phyloP scores from a whole-genome alignment of 2,797 vertebrate genomes.

The Diplodus puntazzo region DNA sequence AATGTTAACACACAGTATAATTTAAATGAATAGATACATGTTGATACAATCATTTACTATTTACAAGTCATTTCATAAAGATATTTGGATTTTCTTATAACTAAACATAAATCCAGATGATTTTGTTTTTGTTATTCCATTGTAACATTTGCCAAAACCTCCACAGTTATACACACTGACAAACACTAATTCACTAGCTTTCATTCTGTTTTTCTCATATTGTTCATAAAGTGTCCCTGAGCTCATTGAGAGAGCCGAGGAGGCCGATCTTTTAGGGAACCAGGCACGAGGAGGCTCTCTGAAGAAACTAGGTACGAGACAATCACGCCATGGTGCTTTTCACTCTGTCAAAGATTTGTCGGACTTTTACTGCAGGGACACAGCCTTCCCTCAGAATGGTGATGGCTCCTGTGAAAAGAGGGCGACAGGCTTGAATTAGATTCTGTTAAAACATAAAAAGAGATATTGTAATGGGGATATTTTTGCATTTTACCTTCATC shows the following conservation, averaged over 20 bases:
- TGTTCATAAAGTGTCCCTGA: background rate
- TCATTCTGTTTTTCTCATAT: background rate
- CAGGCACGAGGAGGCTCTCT: background rate
- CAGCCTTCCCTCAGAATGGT: constrained; percentile 91
- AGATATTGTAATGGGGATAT: background rate
- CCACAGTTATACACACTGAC: background rate
- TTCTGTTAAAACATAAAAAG: background rate
- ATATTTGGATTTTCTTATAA: background rate
- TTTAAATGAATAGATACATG: constrained; percentile 22
- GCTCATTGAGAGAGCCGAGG: background rate
- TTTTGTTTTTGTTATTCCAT: background rate
- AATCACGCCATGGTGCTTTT: constrained; percentile 83
- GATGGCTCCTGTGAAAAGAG: constrained; percentile 83
- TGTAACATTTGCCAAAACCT: constrained; percentile 12
- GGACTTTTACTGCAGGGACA: constrained; percentile 86
- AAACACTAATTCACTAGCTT: background rate
- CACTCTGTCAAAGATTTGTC: constrained; percentile 88
- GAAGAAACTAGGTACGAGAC: background rate
- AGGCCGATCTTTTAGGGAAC: background rate
- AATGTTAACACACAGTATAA: background rate
- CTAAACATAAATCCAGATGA: background rate
- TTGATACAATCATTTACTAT: constrained; percentile 5
- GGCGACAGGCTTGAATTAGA: constrained; percentile 9
- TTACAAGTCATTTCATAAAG: background rate
- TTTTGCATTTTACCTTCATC: constrained; percentile 85